Evolutionary conservation across 2,113 vertebrate species (phyloP), one percentile per base, ranked within the genome.

Genomic region (Pangasianodon hypophthalmus): DNA sequence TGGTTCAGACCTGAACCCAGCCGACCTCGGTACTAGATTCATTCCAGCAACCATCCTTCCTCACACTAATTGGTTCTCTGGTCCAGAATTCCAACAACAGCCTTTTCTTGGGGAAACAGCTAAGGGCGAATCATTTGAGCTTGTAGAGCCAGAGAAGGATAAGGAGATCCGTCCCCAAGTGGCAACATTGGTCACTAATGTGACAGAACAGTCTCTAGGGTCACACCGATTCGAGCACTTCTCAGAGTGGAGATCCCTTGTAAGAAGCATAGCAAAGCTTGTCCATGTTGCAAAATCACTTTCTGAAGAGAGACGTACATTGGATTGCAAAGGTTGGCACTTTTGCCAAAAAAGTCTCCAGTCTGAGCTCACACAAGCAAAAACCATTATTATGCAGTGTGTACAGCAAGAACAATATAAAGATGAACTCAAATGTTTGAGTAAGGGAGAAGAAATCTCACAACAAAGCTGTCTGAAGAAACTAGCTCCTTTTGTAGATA

Each of bases 1-100:
- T n/a, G 54, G 7, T 21, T 87, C 79, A 60, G 32, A 89, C 0
- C 29, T 79, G 1, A 91, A 85, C 29, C 90, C 82, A 4, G 86
- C 86, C 71, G 91, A 91, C 26, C 52, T 86, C 79, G 86, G 54
- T 6, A 88, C 81, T 8, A 48, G n/a, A 10, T 7, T 56, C 19
- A 54, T 91, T 2, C 58, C 50, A 24, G 69, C 73, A 19, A 58
- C 37, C 29, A 0, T 14, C 1, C 37, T 90, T 29, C 21, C 64
- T 0, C 10, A 67, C 64, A 67, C 29, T n/a, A 14, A 37, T 37
- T 37, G 37, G 37, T 37, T 37, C 37, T 37, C 37, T 37, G 37
- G 1, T 37, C 37, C 37, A 37, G 37, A 37, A 37, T 37, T 37
- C 37, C 37, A 1, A 37, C 37, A 37, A 37, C 37, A 37, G 37